Evolutionary conservation across 2,113 vertebrate species (phyloP).

Genomic region (Paradoxurus hermaphroditus): DNA sequence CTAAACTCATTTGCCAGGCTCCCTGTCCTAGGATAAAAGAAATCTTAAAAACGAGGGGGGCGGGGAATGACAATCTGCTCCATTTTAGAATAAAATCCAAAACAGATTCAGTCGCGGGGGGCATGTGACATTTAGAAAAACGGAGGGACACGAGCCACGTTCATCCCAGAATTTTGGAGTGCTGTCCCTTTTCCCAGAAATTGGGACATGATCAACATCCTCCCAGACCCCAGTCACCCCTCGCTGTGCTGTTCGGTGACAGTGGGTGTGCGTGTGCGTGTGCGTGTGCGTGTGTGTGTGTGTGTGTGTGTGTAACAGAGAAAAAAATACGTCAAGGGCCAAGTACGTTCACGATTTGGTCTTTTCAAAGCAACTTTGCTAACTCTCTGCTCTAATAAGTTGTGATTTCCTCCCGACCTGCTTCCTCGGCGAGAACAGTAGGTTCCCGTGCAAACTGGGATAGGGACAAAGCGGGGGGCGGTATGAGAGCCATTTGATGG

Average conservation of each 20-base stretch:
- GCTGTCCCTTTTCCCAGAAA: background rate
- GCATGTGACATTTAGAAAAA: slow-evolving; percentile 3
- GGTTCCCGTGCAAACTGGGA: background rate
- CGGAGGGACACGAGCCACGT: background rate
- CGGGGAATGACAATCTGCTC: slow-evolving; percentile 21
- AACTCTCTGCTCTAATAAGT: background rate
- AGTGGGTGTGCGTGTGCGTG: accelerated
- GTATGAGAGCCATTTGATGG: background rate
- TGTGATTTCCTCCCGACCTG: background rate
- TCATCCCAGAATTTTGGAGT: background rate
- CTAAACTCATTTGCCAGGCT: slow-evolving; percentile 43
- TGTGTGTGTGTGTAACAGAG: background rate
- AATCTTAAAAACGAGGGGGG: slow-evolving; percentile 8
- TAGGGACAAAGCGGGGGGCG: background rate
- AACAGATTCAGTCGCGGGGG: slow-evolving; percentile 33
- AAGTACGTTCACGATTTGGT: background rate
- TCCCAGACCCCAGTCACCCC: background rate
- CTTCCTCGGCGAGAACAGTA: background rate
- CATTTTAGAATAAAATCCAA: slow-evolving; percentile 65
- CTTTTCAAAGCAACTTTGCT: slow-evolving; percentile 28
- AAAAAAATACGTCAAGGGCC: background rate
- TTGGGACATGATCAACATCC: background rate
- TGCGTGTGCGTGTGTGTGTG: no score
- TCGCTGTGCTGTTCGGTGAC: background rate
- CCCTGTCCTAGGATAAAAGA: slow-evolving; percentile 37